Percentiles rank a stretch among this genome's conserved stretches.
phyloP scores from a whole-genome alignment of 2,113 vertebrate species.

The Axis porcinus region DNA sequence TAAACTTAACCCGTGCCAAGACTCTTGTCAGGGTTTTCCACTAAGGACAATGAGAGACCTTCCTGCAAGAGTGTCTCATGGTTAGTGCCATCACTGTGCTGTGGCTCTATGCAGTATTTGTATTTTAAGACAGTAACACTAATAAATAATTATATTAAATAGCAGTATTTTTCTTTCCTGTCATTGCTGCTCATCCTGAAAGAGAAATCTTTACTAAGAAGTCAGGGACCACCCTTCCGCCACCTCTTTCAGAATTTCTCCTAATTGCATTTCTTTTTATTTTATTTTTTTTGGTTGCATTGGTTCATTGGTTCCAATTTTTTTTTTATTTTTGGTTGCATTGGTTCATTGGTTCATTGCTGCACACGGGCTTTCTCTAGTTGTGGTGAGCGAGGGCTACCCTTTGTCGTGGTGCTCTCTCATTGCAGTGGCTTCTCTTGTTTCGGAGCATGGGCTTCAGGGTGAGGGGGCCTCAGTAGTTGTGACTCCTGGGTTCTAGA shows the following conservation, averaged over 20 bases:
- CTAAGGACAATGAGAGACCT: not conserved
- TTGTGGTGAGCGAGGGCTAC: accelerated
- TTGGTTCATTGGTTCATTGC: not conserved
- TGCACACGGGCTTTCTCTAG: not conserved
- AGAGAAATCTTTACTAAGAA: not conserved
- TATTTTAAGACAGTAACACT: not conserved
- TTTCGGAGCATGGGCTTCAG: not conserved
- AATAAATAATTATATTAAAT: not conserved
- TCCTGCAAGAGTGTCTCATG: not conserved
- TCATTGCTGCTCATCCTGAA: not conserved
- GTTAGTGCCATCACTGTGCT: not conserved
- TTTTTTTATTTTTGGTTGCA: not conserved
- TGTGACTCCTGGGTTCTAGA: not conserved
- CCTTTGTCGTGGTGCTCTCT: accelerated
- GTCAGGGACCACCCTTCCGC: not conserved
- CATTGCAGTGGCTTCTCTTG: not conserved
- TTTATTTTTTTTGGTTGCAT: not conserved
- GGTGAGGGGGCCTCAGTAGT: not conserved
- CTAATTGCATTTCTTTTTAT: not conserved
- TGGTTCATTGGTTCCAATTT: too few relatives aligned
- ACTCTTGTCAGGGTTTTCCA: not conserved
- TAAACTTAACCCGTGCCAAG: not conserved
- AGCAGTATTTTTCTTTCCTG: not conserved
- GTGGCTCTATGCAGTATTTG: not conserved
- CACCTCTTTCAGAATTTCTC: not conserved